Evolutionary conservation across 2,113 vertebrate genomes (phyloP).

Genomic region (Proteles cristata): DNA sequence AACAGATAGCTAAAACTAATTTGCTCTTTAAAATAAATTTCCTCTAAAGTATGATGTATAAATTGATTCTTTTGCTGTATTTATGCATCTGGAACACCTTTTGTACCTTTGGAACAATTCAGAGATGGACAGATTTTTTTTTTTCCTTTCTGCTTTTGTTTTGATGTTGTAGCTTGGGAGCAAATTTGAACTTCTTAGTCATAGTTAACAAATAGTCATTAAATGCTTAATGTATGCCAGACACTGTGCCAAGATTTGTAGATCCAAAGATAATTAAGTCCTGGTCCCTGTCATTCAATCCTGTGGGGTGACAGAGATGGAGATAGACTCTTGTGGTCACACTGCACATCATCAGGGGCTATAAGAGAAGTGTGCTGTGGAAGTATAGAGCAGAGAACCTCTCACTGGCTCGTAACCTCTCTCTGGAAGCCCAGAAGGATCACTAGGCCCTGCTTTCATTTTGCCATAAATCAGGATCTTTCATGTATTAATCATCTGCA

Average conservation of each 20-base stretch:
- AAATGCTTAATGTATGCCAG: not conserved
- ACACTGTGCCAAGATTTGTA: not conserved
- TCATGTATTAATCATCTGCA: not conserved
- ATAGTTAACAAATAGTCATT: not conserved
- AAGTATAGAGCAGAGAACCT: not conserved
- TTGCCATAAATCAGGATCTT: not conserved
- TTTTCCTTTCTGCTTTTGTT: not conserved
- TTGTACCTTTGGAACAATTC: not conserved
- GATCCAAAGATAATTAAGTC: not conserved
- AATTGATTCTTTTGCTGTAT: not conserved
- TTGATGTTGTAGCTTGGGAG: not conserved
- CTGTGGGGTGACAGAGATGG: not conserved
- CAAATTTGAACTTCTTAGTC: not conserved
- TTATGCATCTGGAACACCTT: not conserved
- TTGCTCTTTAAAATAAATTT: not conserved
- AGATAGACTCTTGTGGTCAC: not conserved
- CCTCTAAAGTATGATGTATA: not conserved
- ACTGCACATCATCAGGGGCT: not conserved
- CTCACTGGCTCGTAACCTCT: slow-evolving; percentile 10
- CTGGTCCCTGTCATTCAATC: not conserved
- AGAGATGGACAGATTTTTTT: not conserved
- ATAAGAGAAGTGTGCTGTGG: not conserved
- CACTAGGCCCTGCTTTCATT: not conserved
- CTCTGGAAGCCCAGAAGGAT: not conserved
- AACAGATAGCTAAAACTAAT: not conserved